A percentile compares a stretch with the other conserved stretches of the same genome.
phyloP scores from a whole-genome alignment of 2,797 vertebrate species.

The Epinephelus coioides region DNA sequence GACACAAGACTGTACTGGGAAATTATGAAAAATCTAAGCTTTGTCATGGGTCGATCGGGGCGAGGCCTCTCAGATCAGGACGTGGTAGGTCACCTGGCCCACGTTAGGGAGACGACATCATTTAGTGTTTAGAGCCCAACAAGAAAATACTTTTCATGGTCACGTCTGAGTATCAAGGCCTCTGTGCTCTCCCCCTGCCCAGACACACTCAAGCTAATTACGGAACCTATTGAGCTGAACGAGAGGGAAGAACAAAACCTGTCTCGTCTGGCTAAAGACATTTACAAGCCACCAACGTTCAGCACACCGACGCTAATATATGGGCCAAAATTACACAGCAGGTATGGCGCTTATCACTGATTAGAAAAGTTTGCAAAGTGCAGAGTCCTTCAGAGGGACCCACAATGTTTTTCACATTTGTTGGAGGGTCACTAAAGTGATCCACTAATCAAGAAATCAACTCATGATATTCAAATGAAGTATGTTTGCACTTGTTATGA shows the following conservation, averaged over 20 bases:
- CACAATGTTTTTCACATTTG: slow-evolving; percentile 26
- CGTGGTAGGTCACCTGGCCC: slow-evolving; percentile 53
- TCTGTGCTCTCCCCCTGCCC: slow-evolving; percentile 49
- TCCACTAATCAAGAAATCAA: slow-evolving; percentile 44
- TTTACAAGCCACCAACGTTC: slow-evolving; percentile 53
- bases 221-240: slow-evolving; percentile 63
- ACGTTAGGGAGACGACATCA: slow-evolving; percentile 49
- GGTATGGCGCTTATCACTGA: slow-evolving; percentile 33
- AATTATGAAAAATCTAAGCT: slow-evolving; percentile 47
- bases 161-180: slow-evolving; percentile 66
- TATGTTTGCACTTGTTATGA: slow-evolving; percentile 19
- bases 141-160: slow-evolving; percentile 71
- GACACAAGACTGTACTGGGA: background rate
- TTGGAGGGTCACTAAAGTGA: slow-evolving; percentile 33
- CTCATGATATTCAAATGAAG: slow-evolving; percentile 38
- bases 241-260: slow-evolving; percentile 66
- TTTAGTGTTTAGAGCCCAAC: slow-evolving; percentile 64
- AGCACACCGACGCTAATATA: slow-evolving; percentile 17
- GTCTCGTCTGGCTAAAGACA: slow-evolving; percentile 60
- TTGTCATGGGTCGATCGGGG: slow-evolving; percentile 68
- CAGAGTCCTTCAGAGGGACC: slow-evolving; percentile 24
- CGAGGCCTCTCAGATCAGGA: slow-evolving; percentile 40
- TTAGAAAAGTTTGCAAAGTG: slow-evolving; percentile 59
- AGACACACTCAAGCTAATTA: slow-evolving; percentile 74
- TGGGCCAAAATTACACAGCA: slow-evolving; percentile 35